phyloP scores from a whole-genome alignment of 2,888 invertebrate genomes.

The Caenorhabditis sinica region DNA sequence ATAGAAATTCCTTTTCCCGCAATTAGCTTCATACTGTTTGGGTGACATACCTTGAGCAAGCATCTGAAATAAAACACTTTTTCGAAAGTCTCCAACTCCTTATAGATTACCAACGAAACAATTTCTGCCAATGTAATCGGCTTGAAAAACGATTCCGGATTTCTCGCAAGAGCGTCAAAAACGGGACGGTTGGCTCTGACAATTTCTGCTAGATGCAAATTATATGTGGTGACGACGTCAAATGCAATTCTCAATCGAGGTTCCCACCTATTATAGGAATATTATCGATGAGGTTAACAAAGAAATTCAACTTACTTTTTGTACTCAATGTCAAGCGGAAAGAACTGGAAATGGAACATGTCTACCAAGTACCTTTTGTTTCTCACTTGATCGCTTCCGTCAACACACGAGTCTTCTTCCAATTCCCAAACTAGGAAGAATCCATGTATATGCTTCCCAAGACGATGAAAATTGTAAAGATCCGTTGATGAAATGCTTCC shows the following conservation, averaged over 20 bases:
- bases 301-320: conserved; percentile 23
- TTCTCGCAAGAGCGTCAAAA: conserved; percentile 7
- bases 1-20: conserved; percentile 17
- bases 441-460: conserved; percentile 61
- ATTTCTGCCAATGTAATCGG: conserved; percentile 7
- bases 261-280: conserved; percentile 60
- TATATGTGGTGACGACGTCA: conserved; percentile 23
- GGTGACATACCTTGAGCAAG: background rate
- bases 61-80: conserved; percentile 26
- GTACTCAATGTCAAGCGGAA: conserved; percentile 33
- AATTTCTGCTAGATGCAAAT: conserved; percentile 41
- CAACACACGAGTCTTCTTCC: no score
- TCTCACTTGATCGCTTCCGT: background rate
- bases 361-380: conserved; percentile 50
- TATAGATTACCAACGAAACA: background rate
- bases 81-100: background rate
- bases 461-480: conserved; percentile 24
- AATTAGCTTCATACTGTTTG: background rate
- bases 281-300: background rate
- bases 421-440: conserved; percentile 38
- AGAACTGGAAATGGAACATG: conserved; percentile 36
- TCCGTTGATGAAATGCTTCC: background rate
- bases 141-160: background rate
- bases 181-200: conserved; percentile 19
- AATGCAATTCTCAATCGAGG: conserved; percentile 21